A percentile compares a stretch with the other conserved stretches of the same genome.
Conservation (phyloP, 2,113 vertebrate genomes). For the Machaerirhynchus nigripectus region DNA sequence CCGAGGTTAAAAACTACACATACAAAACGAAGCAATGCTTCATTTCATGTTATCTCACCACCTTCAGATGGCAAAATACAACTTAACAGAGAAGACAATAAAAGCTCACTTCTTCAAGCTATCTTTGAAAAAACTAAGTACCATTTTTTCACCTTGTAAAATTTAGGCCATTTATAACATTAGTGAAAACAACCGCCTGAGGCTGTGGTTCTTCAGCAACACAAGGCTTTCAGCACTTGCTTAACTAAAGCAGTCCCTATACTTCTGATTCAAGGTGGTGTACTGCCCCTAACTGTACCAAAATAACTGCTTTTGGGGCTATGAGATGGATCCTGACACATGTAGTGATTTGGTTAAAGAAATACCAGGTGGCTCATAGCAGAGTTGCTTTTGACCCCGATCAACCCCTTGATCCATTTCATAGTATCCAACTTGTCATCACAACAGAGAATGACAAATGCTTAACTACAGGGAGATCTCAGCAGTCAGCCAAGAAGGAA, state of each 20-base stretch:
- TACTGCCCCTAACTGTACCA: background rate
- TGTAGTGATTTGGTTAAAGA: background rate
- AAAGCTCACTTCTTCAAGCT: background rate
- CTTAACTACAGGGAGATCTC: background rate
- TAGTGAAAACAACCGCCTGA: background rate
- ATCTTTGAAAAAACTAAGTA: background rate
- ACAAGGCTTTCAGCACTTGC: background rate
- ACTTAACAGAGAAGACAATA: background rate
- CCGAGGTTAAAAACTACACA: background rate
- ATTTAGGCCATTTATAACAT: background rate
- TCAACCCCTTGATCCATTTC: background rate
- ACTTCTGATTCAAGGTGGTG: background rate
- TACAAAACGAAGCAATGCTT: background rate
- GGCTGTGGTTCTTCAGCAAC: background rate
- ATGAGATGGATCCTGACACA: background rate
- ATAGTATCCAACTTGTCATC: background rate
- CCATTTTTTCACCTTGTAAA: background rate
- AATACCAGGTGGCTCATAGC: background rate
- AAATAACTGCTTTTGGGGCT: background rate
- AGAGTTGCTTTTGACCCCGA: background rate
- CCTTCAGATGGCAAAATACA: background rate
- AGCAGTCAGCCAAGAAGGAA: background rate
- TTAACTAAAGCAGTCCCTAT: background rate
- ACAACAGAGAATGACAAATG: constrained; percentile 1
- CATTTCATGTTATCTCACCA: background rate